These are phyloP conservation scores for Hemaris fuciformis DNA, from an alignment of 2,888 invertebrate genomes.

Conservation along the genomic window DNA sequence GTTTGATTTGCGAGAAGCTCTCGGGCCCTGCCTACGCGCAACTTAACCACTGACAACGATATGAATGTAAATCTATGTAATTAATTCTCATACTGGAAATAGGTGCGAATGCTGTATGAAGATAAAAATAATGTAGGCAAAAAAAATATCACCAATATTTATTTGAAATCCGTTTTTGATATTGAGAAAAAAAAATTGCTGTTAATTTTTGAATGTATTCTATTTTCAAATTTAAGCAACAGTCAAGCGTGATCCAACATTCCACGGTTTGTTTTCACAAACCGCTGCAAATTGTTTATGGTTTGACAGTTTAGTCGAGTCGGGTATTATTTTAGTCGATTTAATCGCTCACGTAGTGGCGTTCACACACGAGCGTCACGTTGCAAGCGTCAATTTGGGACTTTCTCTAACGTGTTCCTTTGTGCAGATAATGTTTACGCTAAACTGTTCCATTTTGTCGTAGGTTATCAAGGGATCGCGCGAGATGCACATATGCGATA, in stretches of 20 bases:
- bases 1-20: slow-evolving; percentile 59
- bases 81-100: slow-evolving; percentile 39
- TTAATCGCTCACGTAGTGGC: slow-evolving; percentile 27
- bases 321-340: slow-evolving; percentile 24
- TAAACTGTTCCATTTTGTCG: slow-evolving; percentile 17
- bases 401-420: slow-evolving; percentile 33
- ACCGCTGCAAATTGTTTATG: slow-evolving; percentile 7
- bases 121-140: background rate
- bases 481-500: slow-evolving; percentile 12
- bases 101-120: background rate
- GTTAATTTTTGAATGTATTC: background rate
- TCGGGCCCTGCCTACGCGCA: slow-evolving; percentile 50
- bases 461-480: slow-evolving; percentile 18
- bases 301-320: slow-evolving; percentile 11
- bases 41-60: slow-evolving; percentile 51
- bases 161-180: no score
- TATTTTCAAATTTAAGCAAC: background rate
- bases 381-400: slow-evolving; percentile 18
- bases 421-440: slow-evolving; percentile 15
- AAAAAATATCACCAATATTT: background rate
- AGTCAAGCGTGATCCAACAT: background rate
- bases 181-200: background rate
- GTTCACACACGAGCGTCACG: slow-evolving; percentile 34
- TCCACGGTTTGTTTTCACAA: background rate
- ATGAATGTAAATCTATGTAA: slow-evolving; percentile 48